Evolutionary conservation across 2,113 vertebrate genomes (phyloP), one percentile per base, ranked within the genome.

Genomic region (Ardeotis arabs): DNA sequence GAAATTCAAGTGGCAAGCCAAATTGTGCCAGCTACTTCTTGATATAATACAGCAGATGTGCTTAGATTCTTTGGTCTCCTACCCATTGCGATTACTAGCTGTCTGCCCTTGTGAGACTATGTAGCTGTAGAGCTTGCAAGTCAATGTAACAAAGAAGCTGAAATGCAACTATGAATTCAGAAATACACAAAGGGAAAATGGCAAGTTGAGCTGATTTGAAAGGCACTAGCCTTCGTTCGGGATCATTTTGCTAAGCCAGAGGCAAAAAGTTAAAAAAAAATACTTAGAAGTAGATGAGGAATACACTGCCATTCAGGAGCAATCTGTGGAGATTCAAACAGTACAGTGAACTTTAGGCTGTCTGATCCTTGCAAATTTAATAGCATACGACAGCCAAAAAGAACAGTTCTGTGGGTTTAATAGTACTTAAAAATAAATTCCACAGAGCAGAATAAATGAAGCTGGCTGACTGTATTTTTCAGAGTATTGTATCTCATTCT

Each of bases 71-170:
- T 31, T 33, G 4, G 10, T 52, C 10, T 69, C 27, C 29, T 44
- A 16, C 19, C 15, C 33, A 8, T 1, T 52, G 2, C 2, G 1
- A 2, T 80, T 86, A 37, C 13, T 19, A 25, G 20, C 22, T 84
- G 56, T 25, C 52, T 69, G 41, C 41, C n/a, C 44, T 55, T 31
- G 19, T 9, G 44, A 35, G 52, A 69, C 55, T 41, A 2, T 28
- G 52, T 70, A 41, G 3, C 66, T 87, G 24, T 29, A 79, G 45
- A 35, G 29, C 23, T 70, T 5, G 0, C 37, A 87, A 39, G 52
- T 58, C 45, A 58, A 17, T 16, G 1, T 33, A 16, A 31, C 69
- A 64, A 84, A 91, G 35, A 77, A 39, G 0, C 0, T 44, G n/a
- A 89, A 72, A 66, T 0, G 7, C 13, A 41, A 7, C 44, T 25